Conservation (phyloP, 30 jellyfish, hydroid and myxozoan genomes). For the Haliclystus octoradiatus region DNA sequence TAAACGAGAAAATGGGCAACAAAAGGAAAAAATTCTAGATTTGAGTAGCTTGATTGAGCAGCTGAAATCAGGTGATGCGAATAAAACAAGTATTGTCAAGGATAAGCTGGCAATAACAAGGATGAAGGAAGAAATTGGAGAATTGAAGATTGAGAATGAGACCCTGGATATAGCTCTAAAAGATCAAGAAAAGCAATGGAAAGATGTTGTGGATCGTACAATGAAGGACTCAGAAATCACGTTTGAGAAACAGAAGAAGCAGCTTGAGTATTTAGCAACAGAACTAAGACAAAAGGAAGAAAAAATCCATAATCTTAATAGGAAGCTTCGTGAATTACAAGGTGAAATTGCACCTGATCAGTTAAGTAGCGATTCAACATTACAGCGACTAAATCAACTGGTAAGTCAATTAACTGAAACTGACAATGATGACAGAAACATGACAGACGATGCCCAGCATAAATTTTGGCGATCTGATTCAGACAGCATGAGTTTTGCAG, state of each 20-base stretch:
- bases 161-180: constrained; percentile 1
- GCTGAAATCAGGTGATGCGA: neutral
- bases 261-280: neutral
- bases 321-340: neutral
- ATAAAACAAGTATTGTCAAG: neutral
- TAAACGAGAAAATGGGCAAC: neutral
- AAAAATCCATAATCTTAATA: neutral
- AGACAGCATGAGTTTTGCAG: neutral
- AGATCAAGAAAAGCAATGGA: constrained; percentile 4
- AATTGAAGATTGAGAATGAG: constrained; percentile 18
- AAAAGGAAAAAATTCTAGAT: neutral
- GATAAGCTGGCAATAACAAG: neutral
- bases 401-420: neutral
- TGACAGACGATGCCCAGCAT: neutral
- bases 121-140: constrained; percentile 18
- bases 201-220: constrained; percentile 4
- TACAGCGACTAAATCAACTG: neutral
- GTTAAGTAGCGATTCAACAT: neutral
- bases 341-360: neutral
- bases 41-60: neutral
- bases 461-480: neutral
- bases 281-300: constrained; percentile 1
- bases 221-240: neutral
- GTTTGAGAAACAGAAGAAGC: neutral
- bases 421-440: neutral